Conservation (phyloP, 2,797 vertebrate genomes). For the Mormyrops attenuatus region DNA sequence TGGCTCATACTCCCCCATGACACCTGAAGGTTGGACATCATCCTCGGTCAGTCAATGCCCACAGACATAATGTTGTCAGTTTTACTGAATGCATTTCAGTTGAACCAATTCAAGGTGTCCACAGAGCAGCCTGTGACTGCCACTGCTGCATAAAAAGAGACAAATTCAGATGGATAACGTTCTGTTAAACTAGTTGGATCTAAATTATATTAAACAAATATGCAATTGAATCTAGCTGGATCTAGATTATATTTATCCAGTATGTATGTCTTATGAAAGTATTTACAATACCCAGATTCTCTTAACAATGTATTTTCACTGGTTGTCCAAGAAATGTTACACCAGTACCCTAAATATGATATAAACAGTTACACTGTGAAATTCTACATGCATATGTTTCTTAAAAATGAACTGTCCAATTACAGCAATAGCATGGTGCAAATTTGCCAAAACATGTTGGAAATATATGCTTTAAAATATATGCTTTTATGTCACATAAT, state of each 20-base stretch:
- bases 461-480: not conserved
- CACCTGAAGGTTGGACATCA: conserved; percentile 65
- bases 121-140: not conserved
- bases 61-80: not conserved
- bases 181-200: not conserved
- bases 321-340: not conserved
- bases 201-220: not conserved
- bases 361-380: not conserved
- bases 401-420: not conserved
- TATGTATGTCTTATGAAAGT: not conserved
- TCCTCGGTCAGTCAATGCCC: conserved; percentile 24
- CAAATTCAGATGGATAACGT: not conserved
- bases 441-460: not conserved
- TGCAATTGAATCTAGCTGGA: not conserved
- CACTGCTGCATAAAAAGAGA: not conserved
- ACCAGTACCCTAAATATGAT: not conserved
- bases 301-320: not conserved
- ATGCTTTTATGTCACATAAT: not conserved
- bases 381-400: not conserved
- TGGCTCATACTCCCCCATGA: conserved; percentile 98
- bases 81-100: not conserved
- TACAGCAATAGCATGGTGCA: not conserved
- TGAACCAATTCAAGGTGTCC: not conserved
- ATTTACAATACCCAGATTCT: not conserved
- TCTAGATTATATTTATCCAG: not conserved